A percentile compares a stretch with the other conserved stretches of the same genome.
These are phyloP conservation scores for Eutrigla gurnardus DNA, from an alignment of 2,797 vertebrate genomes.

Conservation along the genomic window DNA sequence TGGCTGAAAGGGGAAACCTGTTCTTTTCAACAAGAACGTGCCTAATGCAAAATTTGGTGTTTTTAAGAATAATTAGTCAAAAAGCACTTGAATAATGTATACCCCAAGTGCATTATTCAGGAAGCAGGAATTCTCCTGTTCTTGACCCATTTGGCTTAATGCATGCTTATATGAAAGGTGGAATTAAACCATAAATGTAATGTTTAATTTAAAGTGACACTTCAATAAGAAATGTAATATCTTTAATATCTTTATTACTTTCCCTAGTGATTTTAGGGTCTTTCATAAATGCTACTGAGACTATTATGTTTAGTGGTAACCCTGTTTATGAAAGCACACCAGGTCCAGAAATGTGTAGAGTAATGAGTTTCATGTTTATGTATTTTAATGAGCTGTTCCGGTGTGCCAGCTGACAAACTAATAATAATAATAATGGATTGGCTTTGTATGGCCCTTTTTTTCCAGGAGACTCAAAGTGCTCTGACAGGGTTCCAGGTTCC, in stretches of 20 bases:
- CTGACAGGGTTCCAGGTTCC: no score
- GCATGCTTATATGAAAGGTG: conserved; percentile 5
- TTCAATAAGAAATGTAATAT: conserved; percentile 50
- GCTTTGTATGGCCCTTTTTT: no score
- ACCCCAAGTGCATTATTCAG: neutral
- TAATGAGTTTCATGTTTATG: conserved; percentile 7
- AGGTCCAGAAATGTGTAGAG: conserved; percentile 4
- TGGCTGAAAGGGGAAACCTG: conserved; percentile 9
- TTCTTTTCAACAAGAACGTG: conserved; percentile 3
- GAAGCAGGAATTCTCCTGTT: neutral
- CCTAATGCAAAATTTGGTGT: neutral
- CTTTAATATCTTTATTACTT: conserved; percentile 26
- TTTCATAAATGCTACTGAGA: conserved; percentile 25
- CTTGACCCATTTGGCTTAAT: conserved; percentile 31
- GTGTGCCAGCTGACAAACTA: neutral
- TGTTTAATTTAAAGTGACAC: conserved; percentile 39
- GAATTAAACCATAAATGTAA: conserved; percentile 36
- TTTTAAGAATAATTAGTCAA: conserved; percentile 39
- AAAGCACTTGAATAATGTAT: conserved; percentile 24
- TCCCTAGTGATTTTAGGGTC: conserved; percentile 40
- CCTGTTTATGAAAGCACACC: conserved; percentile 24
- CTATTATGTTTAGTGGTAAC: conserved; percentile 8
- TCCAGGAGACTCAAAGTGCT: no score
- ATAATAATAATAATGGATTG: no score
- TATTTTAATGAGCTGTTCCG: conserved; percentile 21